These are phyloP conservation scores for Phyllotis vaccarum DNA, from an alignment of 2,797 vertebrate genomes.

Conservation along the genomic window DNA sequence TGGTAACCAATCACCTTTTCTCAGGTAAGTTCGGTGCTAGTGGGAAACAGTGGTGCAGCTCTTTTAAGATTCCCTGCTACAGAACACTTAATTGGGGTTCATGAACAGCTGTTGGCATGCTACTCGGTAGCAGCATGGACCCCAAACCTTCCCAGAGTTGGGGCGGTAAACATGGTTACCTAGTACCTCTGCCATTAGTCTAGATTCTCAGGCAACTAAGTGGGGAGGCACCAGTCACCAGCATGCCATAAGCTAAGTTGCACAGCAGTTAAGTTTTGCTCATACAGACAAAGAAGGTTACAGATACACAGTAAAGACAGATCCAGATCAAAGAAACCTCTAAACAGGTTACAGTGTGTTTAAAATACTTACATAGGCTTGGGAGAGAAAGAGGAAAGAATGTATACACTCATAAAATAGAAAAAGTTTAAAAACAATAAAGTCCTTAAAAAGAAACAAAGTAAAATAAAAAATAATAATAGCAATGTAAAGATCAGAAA, in stretches of 20 bases:
- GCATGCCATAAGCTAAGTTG: too few relatives aligned
- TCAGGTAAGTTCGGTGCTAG: not conserved
- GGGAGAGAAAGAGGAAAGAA: not conserved
- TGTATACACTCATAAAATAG: not conserved
- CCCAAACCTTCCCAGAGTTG: not conserved
- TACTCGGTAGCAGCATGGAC: not conserved
- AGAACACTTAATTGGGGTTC: not conserved
- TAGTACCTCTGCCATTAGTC: not conserved
- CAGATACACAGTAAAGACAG: not conserved
- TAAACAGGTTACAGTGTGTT: not conserved
- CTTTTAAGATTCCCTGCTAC: not conserved
- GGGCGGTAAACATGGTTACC: not conserved
- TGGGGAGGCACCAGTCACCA: not conserved
- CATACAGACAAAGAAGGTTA: not conserved
- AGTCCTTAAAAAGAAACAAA: not conserved
- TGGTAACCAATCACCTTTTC: not conserved
- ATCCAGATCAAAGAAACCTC: not conserved
- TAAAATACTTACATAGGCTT: not conserved
- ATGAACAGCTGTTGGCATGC: not conserved
- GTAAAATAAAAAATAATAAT: not conserved
- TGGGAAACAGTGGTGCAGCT: not conserved
- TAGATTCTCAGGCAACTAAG: not conserved
- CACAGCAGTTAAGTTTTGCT: not conserved
- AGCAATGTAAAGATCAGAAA: not conserved
- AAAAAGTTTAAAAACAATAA: not conserved